Percentiles rank a stretch among this genome's conserved stretches.
Conservation (phyloP, 35 echinoderm and acorn worm genomes). For the Acanthaster planci region DNA sequence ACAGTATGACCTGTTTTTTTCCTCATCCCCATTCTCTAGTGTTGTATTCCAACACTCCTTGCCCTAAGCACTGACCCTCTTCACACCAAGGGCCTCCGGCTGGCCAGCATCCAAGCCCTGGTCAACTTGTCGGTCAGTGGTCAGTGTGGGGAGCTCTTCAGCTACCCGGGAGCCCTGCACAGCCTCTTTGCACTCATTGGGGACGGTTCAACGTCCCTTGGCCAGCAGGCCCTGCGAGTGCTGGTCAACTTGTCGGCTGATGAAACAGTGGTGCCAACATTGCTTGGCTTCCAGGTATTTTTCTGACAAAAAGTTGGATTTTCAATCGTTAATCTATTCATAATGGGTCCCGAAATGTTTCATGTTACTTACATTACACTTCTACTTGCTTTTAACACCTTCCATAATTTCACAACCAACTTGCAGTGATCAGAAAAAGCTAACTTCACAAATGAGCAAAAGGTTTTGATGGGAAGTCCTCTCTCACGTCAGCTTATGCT, state of each 20-base stretch:
- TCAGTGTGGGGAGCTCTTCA: background rate
- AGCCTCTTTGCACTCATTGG: background rate
- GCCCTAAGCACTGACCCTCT: background rate
- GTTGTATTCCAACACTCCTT: background rate
- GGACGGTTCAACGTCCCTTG: background rate
- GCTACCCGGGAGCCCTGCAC: background rate
- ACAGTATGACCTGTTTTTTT: background rate
- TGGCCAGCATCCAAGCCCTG: conserved; percentile 16
- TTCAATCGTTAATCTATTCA: too few species aligned
- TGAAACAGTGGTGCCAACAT: background rate
- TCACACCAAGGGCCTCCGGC: background rate
- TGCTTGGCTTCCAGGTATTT: background rate
- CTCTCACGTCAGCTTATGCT: too few species aligned
- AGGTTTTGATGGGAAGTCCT: too few species aligned
- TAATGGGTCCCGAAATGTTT: too few species aligned
- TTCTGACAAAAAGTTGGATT: too few species aligned
- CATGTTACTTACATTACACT: too few species aligned
- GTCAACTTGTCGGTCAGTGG: conserved; percentile 15
- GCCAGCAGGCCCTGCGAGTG: conserved; percentile 11
- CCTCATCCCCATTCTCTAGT: background rate
- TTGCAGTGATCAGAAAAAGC: too few species aligned
- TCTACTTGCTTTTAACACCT: too few species aligned
- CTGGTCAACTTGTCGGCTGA: conserved; percentile 3
- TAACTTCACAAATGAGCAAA: too few species aligned
- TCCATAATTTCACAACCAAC: too few species aligned